These are phyloP conservation scores for Dermochelys coriacea DNA, from an alignment of 2,797 vertebrate genomes.

Conservation along the genomic window DNA sequence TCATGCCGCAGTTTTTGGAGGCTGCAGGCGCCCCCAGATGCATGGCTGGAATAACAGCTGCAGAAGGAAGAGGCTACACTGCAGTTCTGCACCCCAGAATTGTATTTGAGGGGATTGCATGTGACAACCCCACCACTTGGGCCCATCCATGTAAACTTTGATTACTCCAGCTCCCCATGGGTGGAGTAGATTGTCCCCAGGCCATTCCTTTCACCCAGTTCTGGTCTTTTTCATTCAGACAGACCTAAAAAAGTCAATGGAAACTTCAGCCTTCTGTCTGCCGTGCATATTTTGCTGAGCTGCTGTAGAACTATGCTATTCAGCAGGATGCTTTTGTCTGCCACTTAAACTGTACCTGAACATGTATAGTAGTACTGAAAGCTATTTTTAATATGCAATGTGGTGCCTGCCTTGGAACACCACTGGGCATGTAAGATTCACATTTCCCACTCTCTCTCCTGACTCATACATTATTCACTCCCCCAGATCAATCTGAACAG, in stretches of 20 bases:
- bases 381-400: neutral
- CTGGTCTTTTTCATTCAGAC: neutral
- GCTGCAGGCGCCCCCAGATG: neutral
- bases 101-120: neutral
- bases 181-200: too few species aligned
- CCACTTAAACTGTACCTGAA: neutral
- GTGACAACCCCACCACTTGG: neutral
- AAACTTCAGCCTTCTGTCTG: neutral
- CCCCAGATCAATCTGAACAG: neutral
- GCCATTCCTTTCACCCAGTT: neutral
- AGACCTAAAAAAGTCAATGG: neutral
- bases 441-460: neutral
- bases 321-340: neutral
- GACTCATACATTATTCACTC: constrained; percentile 9
- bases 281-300: neutral
- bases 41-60: neutral
- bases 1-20: neutral
- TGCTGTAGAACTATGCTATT: neutral
- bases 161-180: neutral
- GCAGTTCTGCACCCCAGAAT: neutral
- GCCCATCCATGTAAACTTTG: neutral
- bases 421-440: neutral
- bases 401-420: neutral
- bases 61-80: neutral
- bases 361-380: neutral